Evolutionary conservation across 2,888 invertebrate species (phyloP).

Genomic region (Cantharis lateralis): DNA sequence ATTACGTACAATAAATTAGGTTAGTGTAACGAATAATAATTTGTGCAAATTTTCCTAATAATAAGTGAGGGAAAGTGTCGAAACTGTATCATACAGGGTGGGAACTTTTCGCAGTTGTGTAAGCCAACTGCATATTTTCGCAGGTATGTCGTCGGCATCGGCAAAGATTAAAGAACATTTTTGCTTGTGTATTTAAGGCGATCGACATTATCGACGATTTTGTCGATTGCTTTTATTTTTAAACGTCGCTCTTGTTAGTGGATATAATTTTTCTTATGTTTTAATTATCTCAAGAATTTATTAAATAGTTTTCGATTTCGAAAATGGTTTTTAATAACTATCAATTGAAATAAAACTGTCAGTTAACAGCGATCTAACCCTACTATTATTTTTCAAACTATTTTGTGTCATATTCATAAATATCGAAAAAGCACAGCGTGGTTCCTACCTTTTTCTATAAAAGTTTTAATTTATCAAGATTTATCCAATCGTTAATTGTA

Average conservation of each 20-base stretch:
- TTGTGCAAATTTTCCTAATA: neutral
- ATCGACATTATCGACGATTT: conserved; percentile 45
- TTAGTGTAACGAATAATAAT: neutral
- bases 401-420: conserved; percentile 11
- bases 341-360: conserved; percentile 6
- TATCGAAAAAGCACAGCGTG: conserved; percentile 7
- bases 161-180: conserved; percentile 40
- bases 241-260: neutral
- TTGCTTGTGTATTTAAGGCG: conserved; percentile 40
- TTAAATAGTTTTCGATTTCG: neutral
- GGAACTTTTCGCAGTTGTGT: conserved; percentile 40
- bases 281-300: neutral
- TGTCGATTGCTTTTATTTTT: neutral
- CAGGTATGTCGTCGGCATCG: conserved; percentile 36
- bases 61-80: conserved; percentile 9
- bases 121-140: conserved; percentile 42
- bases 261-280: conserved; percentile 2
- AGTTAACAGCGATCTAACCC: neutral
- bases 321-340: neutral
- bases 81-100: conserved; percentile 34
- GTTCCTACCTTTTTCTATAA: conserved; percentile 9
- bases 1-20: neutral
- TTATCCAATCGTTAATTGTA: conserved; percentile 2
- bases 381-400: neutral
- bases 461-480: conserved; percentile 3